Conservation (phyloP, 2,113 vertebrate species). For the Zosterops japonicus region DNA sequence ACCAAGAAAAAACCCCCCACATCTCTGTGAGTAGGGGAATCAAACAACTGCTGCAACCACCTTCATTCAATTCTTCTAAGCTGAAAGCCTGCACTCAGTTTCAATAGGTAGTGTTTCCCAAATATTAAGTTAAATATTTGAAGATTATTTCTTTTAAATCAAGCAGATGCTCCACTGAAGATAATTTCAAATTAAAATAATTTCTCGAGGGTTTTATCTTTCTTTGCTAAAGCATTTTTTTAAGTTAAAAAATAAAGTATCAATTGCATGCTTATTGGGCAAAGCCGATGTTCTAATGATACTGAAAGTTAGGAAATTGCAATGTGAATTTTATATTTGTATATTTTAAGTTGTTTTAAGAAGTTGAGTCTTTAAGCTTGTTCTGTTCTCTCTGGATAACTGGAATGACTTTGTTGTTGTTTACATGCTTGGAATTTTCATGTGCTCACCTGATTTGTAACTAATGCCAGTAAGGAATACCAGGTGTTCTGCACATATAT, state of each 20-base stretch:
- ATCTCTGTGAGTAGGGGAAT: rapidly evolving
- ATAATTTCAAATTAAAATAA: not conserved
- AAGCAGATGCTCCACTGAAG: rapidly evolving
- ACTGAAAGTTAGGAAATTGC: not conserved
- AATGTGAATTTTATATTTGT: not conserved
- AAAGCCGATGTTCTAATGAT: not conserved
- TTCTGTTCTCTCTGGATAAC: not conserved
- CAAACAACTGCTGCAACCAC: not conserved
- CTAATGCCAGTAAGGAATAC: not conserved
- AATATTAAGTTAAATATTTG: not conserved
- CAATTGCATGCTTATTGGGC: not conserved
- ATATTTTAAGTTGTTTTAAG: not conserved
- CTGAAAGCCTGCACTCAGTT: not conserved
- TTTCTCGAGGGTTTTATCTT: not conserved
- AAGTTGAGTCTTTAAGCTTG: not conserved
- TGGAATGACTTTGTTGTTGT: not conserved
- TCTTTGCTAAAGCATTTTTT: not conserved
- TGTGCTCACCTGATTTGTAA: not conserved
- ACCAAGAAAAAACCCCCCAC: not conserved
- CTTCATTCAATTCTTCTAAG: not conserved
- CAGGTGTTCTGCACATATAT: not conserved
- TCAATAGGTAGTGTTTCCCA: not conserved
- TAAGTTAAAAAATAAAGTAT: not conserved
- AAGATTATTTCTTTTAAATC: not conserved
- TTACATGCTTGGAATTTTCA: not conserved